Conservation (phyloP, 2,113 vertebrate genomes). For the Cyphomyrus plagiostoma region DNA sequence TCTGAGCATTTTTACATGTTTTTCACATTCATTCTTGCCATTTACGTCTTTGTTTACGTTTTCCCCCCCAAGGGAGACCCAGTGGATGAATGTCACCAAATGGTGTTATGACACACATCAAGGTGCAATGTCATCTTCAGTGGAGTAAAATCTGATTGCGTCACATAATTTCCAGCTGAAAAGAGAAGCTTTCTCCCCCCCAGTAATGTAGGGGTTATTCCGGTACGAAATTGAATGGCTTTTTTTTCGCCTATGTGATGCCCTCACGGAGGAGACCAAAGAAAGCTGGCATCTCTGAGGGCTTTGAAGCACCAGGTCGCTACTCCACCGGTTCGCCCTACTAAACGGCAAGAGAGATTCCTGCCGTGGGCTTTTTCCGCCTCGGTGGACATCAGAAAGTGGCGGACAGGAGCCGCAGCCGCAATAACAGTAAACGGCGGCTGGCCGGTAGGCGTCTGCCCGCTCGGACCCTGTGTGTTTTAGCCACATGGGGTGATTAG, state of each 20-base stretch:
- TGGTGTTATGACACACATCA: background rate
- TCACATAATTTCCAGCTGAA: background rate
- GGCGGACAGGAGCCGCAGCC: constrained; percentile 47
- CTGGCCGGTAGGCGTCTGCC: constrained; percentile 47
- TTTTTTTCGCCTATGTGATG: background rate
- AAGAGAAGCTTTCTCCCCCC: background rate
- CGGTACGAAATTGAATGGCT: background rate
- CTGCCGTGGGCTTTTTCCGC: constrained; percentile 28
- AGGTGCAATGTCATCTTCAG: background rate
- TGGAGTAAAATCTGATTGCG: background rate
- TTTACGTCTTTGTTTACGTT: background rate
- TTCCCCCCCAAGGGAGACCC: background rate
- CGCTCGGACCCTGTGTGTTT: constrained; percentile 63
- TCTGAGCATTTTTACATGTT: background rate
- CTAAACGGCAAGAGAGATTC: constrained; percentile 52
- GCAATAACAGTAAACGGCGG: constrained; percentile 61
- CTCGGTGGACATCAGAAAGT: background rate
- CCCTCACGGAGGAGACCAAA: background rate
- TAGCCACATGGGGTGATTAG: constrained; percentile 67
- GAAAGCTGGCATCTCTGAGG: background rate
- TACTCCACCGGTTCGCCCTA: constrained; percentile 45
- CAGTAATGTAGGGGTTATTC: background rate
- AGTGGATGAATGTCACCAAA: background rate
- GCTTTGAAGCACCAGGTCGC: constrained; percentile 35
- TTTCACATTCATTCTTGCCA: background rate